Conservation (phyloP, 1,140 invertebrate genomes). For the Scaptomyza montana region DNA sequence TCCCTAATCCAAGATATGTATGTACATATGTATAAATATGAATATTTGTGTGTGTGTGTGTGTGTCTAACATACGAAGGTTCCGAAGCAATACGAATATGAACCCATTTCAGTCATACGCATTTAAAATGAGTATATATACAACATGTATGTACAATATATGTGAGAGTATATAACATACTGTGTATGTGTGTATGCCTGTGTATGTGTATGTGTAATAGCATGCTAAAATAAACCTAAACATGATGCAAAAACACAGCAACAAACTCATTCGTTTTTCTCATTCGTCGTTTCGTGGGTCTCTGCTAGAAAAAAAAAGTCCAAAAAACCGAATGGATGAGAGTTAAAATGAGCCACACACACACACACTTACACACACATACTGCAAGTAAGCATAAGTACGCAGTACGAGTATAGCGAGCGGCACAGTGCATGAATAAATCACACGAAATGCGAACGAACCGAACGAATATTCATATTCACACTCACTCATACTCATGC, state of each 20-base stretch:
- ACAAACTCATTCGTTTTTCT: conserved; percentile 80
- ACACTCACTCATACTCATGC: conserved; percentile 19
- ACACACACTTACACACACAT: conserved; percentile 33
- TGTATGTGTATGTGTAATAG: conserved; percentile 53
- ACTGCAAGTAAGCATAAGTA: conserved; percentile 77
- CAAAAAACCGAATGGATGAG: conserved; percentile 76
- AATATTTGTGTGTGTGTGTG: conserved; percentile 15
- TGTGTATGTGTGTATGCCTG: conserved; percentile 30
- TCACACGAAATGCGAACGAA: conserved; percentile 79
- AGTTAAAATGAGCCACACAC: conserved; percentile 77
- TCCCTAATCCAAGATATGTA: conserved; percentile 37
- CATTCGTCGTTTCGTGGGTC: conserved; percentile 71
- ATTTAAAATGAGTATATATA: conserved; percentile 54
- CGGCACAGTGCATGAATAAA: conserved; percentile 64
- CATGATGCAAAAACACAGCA: conserved; percentile 60
- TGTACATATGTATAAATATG: neutral
- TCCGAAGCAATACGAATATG: conserved; percentile 40
- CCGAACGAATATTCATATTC: conserved; percentile 58
- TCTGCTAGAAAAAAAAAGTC: conserved; percentile 38
- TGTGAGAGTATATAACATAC: conserved; percentile 17
- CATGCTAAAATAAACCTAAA: conserved; percentile 78
- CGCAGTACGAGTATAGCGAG: conserved; percentile 66
- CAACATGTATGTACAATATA: conserved; percentile 21
- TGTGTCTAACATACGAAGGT: conserved; percentile 34
- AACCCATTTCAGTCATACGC: conserved; percentile 63